These are phyloP conservation scores for Ceratosolen solmsi DNA, from an alignment of 1,140 invertebrate genomes.

Conservation along the genomic window DNA sequence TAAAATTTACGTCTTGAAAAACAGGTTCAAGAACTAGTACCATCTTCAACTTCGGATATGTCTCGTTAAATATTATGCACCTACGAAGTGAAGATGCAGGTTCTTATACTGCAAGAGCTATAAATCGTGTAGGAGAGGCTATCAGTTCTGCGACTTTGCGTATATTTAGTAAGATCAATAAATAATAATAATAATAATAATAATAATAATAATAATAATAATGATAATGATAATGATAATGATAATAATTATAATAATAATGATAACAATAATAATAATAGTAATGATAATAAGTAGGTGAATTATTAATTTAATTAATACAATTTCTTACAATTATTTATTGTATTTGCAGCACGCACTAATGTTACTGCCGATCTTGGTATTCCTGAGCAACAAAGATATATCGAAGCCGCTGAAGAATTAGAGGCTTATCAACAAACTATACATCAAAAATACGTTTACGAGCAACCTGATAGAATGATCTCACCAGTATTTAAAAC, in stretches of 20 bases:
- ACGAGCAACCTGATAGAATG: conserved; percentile 84
- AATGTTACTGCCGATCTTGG: conserved; percentile 89
- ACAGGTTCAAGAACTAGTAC: conserved; percentile 91
- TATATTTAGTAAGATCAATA: conserved; percentile 77
- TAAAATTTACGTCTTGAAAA: conserved; percentile 33
- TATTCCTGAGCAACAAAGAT: conserved; percentile 92
- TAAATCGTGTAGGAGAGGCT: conserved; percentile 90
- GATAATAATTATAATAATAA: background rate
- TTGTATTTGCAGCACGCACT: conserved; percentile 76
- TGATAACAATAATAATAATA: too few relatives aligned
- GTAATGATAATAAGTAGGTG: background rate
- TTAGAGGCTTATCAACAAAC: conserved; percentile 92
- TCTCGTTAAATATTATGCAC: conserved; percentile 97
- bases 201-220: background rate
- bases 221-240: background rate
- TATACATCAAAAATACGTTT: conserved; percentile 82
- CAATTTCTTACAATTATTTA: conserved; percentile 12
- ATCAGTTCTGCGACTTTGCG: conserved; percentile 85
- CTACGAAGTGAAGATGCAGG: conserved; percentile 95
- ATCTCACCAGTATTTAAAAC: conserved; percentile 92
- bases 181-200: background rate
- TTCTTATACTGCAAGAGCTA: conserved; percentile 91
- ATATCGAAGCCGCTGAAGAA: conserved; percentile 93
- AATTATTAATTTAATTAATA: background rate
- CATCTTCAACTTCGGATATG: conserved; percentile 98